Evolutionary conservation across 2,797 vertebrate genomes (phyloP).

Genomic region (Adelosebastes latens): DNA sequence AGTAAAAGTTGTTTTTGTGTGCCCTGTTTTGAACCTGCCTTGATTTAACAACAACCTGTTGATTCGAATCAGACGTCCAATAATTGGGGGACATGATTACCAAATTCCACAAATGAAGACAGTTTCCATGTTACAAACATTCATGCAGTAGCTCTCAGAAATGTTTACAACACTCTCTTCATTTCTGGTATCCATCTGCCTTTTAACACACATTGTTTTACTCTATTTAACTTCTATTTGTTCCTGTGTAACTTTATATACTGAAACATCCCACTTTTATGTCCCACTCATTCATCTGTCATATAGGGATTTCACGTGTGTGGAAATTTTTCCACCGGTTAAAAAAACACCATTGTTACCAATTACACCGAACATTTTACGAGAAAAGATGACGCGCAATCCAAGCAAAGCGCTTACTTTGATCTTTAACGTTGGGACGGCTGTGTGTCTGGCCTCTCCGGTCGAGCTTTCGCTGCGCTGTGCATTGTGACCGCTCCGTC

Average conservation of each 20-base stretch:
- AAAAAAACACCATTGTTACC: too few species aligned
- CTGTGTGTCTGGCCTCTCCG: too few species aligned
- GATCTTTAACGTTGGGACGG: too few species aligned
- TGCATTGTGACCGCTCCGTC: too few species aligned
- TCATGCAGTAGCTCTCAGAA: neutral
- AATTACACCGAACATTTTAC: too few species aligned
- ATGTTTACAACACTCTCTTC: accelerated
- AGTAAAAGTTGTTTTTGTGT: neutral
- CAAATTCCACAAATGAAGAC: neutral
- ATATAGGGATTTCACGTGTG: too few species aligned
- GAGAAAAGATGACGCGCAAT: too few species aligned
- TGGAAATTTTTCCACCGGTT: accelerated
- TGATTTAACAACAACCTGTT: neutral
- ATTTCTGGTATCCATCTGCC: neutral
- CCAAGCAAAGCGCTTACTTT: too few species aligned
- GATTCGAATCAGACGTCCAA: neutral
- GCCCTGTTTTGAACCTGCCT: neutral
- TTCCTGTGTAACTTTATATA: neutral
- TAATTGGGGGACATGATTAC: neutral
- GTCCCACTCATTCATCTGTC: too few species aligned
- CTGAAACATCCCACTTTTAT: neutral
- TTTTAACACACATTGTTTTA: neutral
- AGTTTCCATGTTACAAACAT: neutral
- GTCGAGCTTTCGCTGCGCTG: too few species aligned
- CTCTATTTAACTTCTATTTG: neutral